Evolutionary conservation across 2,888 invertebrate species (phyloP), one percentile per base, ranked within the genome.

Genomic region (Cryptops parisi): DNA sequence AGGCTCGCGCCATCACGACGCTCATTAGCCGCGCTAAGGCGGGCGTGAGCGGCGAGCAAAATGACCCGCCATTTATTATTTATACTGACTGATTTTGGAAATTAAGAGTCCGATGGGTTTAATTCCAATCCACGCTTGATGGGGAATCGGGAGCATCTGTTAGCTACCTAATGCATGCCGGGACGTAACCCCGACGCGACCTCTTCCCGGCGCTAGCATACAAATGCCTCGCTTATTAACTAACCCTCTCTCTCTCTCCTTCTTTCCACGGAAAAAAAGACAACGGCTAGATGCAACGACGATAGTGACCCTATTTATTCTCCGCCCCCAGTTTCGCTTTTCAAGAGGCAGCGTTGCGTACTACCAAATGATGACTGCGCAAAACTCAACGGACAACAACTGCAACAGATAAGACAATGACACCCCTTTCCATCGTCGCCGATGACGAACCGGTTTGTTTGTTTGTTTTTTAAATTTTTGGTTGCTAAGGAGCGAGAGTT

Each of bases 51-150:
- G 19, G 21, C 43, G 43, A 9, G 6, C 15, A 9, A 41, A 41
- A 41, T 41, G 43, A 41, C 43, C 43, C 43, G 6, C 43, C 43
- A 41, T 41, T 41, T 41, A 41, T 41, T 41, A 41, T 41, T 41
- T 41, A 41, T 41, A 41, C 9, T 41, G 43, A 21, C 43, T 41
- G 43, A 41, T 41, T 41, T 41, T 41, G 43, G 43, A 41, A 41
- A 41, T 41, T 41, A 41, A 41, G 43, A 41, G 43, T 33, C 33
- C 6, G 15, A 33, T 33, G 33, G 33, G 33, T 33, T 33, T 33
- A 33, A 33, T 33, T 33, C 33, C 9, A 33, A 33, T 33, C 33
- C 15, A 33, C 33, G 33, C 33, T 33, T 33, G 33, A 33, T 33
- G 33, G 33, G 33, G 33, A 33, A 33, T 33, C 33, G 33, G 15